Evolutionary conservation across 2,113 vertebrate genomes (phyloP).

Genomic region (Mohoua ochrocephala): DNA sequence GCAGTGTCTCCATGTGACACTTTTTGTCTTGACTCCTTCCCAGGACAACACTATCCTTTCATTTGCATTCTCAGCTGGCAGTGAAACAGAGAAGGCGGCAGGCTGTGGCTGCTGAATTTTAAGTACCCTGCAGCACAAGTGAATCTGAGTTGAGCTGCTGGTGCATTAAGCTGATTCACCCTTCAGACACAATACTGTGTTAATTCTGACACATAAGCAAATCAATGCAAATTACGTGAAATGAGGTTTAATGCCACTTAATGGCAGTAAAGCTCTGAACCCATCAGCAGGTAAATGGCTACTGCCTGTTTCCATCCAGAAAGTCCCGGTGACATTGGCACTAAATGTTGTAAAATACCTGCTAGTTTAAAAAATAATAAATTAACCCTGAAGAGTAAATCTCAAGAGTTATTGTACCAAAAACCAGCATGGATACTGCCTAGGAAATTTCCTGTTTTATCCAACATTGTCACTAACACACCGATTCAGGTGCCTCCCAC

Average conservation of each 20-base stretch:
- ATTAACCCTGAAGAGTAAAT: background rate
- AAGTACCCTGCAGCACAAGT: constrained; percentile 9
- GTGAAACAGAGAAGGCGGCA: background rate
- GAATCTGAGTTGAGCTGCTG: background rate
- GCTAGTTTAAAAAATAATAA: background rate
- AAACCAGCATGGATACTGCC: background rate
- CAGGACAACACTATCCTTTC: constrained; percentile 1
- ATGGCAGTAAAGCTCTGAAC: background rate
- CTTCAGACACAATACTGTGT: constrained; percentile 21
- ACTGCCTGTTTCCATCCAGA: background rate
- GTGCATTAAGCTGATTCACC: constrained; percentile 45
- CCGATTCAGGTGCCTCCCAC: background rate
- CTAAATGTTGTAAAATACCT: background rate
- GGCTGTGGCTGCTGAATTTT: constrained; percentile 42
- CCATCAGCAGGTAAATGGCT: background rate
- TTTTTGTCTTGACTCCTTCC: background rate
- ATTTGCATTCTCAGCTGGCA: constrained; percentile 27
- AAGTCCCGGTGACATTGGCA: background rate
- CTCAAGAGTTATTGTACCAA: background rate
- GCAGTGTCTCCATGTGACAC: background rate
- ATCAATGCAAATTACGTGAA: background rate
- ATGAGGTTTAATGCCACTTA: constrained; percentile 1
- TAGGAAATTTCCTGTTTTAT: background rate
- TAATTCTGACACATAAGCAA: constrained; percentile 35
- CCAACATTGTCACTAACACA: background rate